Evolutionary conservation across 2,888 invertebrate species (phyloP), one percentile per base, ranked within the genome.

Genomic region (Andrena fulva): DNA sequence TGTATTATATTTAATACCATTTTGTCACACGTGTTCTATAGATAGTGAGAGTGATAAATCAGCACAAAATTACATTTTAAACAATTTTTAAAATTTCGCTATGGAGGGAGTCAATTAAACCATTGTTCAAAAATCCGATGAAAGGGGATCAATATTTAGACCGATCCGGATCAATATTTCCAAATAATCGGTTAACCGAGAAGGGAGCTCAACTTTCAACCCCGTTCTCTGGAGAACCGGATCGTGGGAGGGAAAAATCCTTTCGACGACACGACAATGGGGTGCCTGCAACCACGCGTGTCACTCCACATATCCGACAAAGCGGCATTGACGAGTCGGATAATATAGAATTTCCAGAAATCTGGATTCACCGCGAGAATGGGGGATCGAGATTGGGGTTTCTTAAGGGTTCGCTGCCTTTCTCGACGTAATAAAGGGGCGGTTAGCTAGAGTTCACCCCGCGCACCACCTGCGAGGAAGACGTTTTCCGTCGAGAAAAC

Each of bases 321-420:
- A 85, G 86, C 79, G 35, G 77, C 81, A 86, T 90, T 89, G 87
- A 88, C 84, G 87, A 75, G 78, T 77, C 77, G 78, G 78, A 75
- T 82, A 84, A 90, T 90, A 89, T 88, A 88, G 89, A 89, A 89
- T 91, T 91, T 91, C 91, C 86, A 81, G 84, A 91, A 92, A 90
- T 91, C 89, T 87, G 90, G 89, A 91, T 88, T 90, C 83, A 54
- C 62, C 72, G 71, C 68, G 77, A 81, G 62, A 76, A 72, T 85
- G 83, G 77, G 77, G 82, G 82, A 87, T 88, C 81, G 75, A 87
- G 88, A 91, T 90, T 82, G 84, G 77, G 82, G 80, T 89, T 85
- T 85, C 80, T 87, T 84, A 90, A 88, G 84, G 90, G 90, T 89
- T 89, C 89, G 85, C 50, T 82, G 89, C 86, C 77, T 90, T 78